A percentile compares a stretch with the other conserved stretches of the same genome.
phyloP scores from a whole-genome alignment of 2,888 invertebrate species.

The Pristionchus entomophagus region DNA sequence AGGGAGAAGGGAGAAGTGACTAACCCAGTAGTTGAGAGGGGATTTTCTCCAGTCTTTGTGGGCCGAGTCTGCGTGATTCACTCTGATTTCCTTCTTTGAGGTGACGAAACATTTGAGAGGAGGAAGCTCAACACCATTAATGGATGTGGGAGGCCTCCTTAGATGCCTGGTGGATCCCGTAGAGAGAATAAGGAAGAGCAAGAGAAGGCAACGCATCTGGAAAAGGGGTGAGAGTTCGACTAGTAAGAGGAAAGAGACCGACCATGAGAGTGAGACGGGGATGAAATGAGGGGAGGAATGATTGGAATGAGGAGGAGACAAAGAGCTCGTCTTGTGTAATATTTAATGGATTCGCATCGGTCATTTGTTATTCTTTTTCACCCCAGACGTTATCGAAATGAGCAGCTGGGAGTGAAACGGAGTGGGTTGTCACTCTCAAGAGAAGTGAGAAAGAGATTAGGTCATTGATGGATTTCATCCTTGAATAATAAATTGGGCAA shows the following conservation, averaged over 20 bases:
- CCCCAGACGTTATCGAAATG: neutral
- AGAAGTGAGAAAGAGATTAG: too few relatives aligned
- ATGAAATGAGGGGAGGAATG: neutral
- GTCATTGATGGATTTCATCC: too few relatives aligned
- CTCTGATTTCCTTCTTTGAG: neutral
- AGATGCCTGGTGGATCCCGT: too few relatives aligned
- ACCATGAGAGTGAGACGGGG: neutral
- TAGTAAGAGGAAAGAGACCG: neutral
- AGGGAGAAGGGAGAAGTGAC: neutral
- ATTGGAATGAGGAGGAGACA: too few relatives aligned
- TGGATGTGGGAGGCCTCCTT: neutral
- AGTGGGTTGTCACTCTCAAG: neutral
- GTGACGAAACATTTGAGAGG: neutral
- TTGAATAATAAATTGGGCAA: too few relatives aligned
- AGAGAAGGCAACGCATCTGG: neutral
- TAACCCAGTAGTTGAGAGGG: neutral
- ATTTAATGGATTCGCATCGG: neutral
- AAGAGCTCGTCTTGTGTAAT: neutral
- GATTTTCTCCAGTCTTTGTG: neutral
- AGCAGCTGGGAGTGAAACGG: neutral
- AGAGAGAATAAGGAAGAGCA: neutral
- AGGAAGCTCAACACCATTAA: neutral
- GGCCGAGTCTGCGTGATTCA: neutral
- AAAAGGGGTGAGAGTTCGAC: neutral
- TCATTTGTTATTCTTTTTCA: slow-evolving; percentile 3